Base-by-base conservation (phyloP, 2,888 invertebrate species). In the Heliconius hortense region DNA sequence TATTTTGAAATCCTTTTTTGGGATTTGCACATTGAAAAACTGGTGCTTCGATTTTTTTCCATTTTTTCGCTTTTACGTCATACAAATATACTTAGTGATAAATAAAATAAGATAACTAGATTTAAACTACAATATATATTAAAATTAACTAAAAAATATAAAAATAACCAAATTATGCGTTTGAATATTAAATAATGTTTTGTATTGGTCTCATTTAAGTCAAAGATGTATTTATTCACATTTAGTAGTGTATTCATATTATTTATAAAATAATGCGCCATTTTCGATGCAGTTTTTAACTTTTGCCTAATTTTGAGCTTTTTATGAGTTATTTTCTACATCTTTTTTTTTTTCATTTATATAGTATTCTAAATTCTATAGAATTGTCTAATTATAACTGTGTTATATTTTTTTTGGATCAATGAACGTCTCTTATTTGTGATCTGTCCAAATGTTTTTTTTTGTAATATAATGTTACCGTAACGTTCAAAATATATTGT, bases 161-260 rank as follows among this genome's bases (percentile, higher is more conserved):
- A 56, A 66, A 70, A 84, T 91, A 92, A 92, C 92, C 90, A 91
- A 91, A 91, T 88, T 91, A 60, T 87, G 89, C 88, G 90, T 88
- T 89, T 85, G 86, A 84, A 85, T 80, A 79, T 77, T 78, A 85
- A 82, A 84, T 85, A 81, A 85, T 83, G 84, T 81, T 84, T 85
- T 85, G 81, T 89, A 89, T 91, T 93, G 93, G 93, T 93, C 93
- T 93, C 93, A 93, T 81, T 85, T 86, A 90, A 90, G 90, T 91
- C 92, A 92, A 93, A 93, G 92, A 92, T 73, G 84, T 88, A 88
- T 86, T 88, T 88, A 88, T 87, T 82, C 75, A 78, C 79, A 78
- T 72, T 78, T 71, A 35, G n/a, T 69, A 56, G 15, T 79, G 77
- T 71, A 63, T 74, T 26, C 24, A 60, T 60, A 15, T 68, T 48